These are phyloP conservation scores for Scaptomyza montana DNA, from an alignment of 1,140 invertebrate species.

Conservation along the genomic window DNA sequence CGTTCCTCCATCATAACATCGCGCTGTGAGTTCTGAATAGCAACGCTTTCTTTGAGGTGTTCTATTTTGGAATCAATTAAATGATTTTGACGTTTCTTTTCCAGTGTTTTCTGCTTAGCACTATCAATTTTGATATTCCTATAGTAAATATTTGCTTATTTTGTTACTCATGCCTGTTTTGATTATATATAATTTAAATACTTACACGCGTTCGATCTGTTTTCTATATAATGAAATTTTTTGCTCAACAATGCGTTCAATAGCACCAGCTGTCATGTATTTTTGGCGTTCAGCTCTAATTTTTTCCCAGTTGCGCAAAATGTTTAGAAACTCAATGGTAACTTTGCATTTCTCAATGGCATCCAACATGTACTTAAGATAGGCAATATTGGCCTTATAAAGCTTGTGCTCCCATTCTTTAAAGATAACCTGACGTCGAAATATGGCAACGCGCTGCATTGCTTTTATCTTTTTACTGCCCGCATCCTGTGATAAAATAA, in stretches of 20 bases:
- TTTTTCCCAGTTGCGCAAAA: constrained; percentile 75
- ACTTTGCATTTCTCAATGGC: constrained; percentile 82
- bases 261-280: constrained; percentile 58
- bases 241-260: constrained; percentile 72
- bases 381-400: constrained; percentile 84
- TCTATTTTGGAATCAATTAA: constrained; percentile 82
- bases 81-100: constrained; percentile 73
- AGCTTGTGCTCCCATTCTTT: constrained; percentile 86
- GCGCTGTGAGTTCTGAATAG: constrained; percentile 80
- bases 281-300: constrained; percentile 68
- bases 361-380: constrained; percentile 83
- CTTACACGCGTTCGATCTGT: constrained; percentile 68
- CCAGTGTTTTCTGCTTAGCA: constrained; percentile 72
- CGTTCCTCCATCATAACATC: constrained; percentile 80
- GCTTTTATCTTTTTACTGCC: constrained; percentile 85
- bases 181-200: neutral
- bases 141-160: neutral
- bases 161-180: neutral
- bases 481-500: constrained; percentile 68
- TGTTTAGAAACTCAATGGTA: constrained; percentile 83
- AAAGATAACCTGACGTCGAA: constrained; percentile 84
- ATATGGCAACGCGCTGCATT: constrained; percentile 84
- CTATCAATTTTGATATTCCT: constrained; percentile 71
- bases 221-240: constrained; percentile 59
- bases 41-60: constrained; percentile 84